Evolutionary conservation across 2,113 vertebrate genomes (phyloP).

Genomic region (Pelecanoides urinatrix): DNA sequence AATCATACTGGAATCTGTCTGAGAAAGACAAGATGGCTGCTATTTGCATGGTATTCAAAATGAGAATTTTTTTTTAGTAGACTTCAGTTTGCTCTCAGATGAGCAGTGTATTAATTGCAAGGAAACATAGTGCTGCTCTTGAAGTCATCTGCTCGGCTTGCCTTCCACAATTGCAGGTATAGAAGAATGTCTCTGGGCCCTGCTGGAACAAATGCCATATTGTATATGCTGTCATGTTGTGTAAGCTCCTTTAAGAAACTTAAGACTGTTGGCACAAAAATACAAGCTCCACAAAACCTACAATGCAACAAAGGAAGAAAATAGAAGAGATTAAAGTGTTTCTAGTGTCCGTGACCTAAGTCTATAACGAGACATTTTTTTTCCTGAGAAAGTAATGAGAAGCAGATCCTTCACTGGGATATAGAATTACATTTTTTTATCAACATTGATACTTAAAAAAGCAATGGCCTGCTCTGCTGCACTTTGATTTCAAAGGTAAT

Average conservation of each 20-base stretch:
- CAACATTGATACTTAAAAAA: background rate
- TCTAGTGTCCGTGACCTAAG: background rate
- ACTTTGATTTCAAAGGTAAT: background rate
- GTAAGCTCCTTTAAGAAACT: background rate
- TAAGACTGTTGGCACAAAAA: background rate
- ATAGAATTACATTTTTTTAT: background rate
- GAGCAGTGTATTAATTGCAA: background rate
- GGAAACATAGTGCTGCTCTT: background rate
- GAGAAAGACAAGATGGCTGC: background rate
- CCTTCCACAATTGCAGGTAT: background rate
- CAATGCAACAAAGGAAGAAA: background rate
- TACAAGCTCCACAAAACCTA: background rate
- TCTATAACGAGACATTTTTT: background rate
- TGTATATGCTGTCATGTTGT: background rate
- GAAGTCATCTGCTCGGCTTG: background rate
- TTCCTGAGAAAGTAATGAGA: background rate
- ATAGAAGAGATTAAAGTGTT: background rate
- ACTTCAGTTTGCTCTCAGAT: background rate
- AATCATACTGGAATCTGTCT: background rate
- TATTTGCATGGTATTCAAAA: background rate
- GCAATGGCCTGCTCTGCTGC: background rate
- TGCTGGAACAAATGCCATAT: background rate
- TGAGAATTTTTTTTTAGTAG: background rate
- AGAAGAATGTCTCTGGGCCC: background rate
- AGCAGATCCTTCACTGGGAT: background rate